Evolutionary conservation across 1,140 invertebrate genomes (phyloP).

Genomic region (Hylaeus volcanicus): DNA sequence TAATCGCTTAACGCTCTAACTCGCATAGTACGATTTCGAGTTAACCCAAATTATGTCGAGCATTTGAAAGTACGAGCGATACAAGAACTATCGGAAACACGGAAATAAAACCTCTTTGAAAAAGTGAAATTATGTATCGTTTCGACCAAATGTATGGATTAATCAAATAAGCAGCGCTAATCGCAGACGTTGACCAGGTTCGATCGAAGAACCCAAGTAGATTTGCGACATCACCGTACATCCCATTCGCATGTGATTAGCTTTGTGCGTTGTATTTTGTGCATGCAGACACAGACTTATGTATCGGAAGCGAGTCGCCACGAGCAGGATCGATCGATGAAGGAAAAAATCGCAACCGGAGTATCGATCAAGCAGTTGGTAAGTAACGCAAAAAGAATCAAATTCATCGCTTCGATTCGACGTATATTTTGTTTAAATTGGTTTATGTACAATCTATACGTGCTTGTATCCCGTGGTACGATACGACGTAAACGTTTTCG

Average conservation of each 20-base stretch:
- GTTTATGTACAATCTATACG: background rate
- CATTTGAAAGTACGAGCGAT: too few relatives aligned
- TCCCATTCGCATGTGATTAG: slow-evolving; percentile 47
- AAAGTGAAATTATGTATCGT: too few relatives aligned
- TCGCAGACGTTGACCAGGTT: too few relatives aligned
- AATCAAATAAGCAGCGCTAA: background rate
- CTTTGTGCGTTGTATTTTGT: slow-evolving; percentile 69
- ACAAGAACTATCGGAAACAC: too few relatives aligned
- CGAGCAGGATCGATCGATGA: slow-evolving; percentile 76
- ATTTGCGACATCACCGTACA: background rate
- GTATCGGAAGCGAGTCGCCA: slow-evolving; percentile 77
- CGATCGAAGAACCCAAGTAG: slow-evolving; percentile 4
- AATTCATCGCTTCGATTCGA: background rate
- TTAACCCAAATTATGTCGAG: too few relatives aligned
- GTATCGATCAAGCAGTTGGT: slow-evolving; percentile 81
- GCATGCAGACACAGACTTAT: slow-evolving; percentile 80
- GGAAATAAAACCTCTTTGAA: too few relatives aligned
- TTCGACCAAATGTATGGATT: too few relatives aligned
- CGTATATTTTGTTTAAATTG: background rate
- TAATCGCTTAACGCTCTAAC: too few relatives aligned
- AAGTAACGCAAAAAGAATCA: slow-evolving; percentile 59
- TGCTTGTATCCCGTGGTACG: background rate
- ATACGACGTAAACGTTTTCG: background rate
- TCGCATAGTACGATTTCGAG: too few relatives aligned
- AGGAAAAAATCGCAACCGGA: slow-evolving; percentile 79